phyloP scores from a whole-genome alignment of 2,888 invertebrate genomes.

The Bellardia pandia region DNA sequence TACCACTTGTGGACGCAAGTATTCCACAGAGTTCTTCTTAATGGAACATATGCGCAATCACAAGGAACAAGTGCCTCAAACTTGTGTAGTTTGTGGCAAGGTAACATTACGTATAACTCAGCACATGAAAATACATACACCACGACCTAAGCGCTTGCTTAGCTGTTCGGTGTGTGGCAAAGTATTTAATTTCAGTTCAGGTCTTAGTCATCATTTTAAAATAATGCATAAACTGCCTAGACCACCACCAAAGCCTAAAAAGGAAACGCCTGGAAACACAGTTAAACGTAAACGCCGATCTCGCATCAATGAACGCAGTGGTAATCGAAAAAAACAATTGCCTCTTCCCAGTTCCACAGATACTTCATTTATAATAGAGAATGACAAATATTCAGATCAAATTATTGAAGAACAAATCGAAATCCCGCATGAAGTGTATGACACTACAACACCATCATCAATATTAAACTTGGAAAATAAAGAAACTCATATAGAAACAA shows the following conservation, averaged over 20 bases:
- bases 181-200: slow-evolving; percentile 75
- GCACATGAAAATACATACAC: slow-evolving; percentile 76
- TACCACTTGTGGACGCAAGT: slow-evolving; percentile 73
- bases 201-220: slow-evolving; percentile 74
- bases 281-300: slow-evolving; percentile 58
- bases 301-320: slow-evolving; percentile 36
- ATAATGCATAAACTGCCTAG: slow-evolving; percentile 74
- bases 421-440: slow-evolving; percentile 54
- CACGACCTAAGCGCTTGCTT: slow-evolving; percentile 73
- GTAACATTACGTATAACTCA: slow-evolving; percentile 74
- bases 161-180: slow-evolving; percentile 74
- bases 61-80: slow-evolving; percentile 71
- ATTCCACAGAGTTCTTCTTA: slow-evolving; percentile 70
- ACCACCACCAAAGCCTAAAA: slow-evolving; percentile 66
- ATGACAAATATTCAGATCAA: slow-evolving; percentile 43
- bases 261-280: slow-evolving; percentile 18
- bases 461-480: background rate
- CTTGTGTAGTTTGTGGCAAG: slow-evolving; percentile 75
- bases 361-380: slow-evolving; percentile 8
- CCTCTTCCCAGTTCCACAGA: background rate
- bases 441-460: background rate
- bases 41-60: slow-evolving; percentile 73
- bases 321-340: slow-evolving; percentile 32
- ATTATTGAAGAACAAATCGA: slow-evolving; percentile 64
- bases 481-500: background rate